Base-by-base conservation (phyloP, 2,113 vertebrate genomes). In the Fukomys damarensis region DNA sequence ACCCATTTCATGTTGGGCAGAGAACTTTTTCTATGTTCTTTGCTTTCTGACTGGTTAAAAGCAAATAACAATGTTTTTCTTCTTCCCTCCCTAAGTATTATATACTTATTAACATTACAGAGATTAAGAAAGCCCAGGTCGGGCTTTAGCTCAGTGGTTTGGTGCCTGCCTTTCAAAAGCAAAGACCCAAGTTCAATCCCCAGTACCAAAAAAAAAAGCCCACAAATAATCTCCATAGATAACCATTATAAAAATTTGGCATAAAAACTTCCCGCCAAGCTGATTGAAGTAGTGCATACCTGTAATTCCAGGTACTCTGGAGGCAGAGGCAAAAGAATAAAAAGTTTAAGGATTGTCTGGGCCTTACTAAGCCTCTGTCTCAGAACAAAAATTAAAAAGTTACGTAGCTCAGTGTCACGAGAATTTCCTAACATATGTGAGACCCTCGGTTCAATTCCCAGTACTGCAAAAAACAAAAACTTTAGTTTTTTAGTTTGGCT, bases 21-120 rank as follows among this genome's bases (percentile, higher is more conserved):
- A 84, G 59, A 76, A 80, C 41, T 28, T 52, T 77, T 83, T 38
- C 9, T 41, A 59, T 26, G 4, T n/a, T 86, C 54, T 86, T 97
- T 96, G 63, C 79, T 17, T 94, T 93, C 17, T 82, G 56, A 61
- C 56, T 68, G 79, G 20, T 72, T 94, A 65, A 94, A 96, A 93
- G 70, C 35, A 92, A 93, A 52, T 77, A 63, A 35, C 9, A 85
- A 81, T 41, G 54, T 52, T 52, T 76, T 56, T 28, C 30, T 30
- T 2, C 24, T 32, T 38, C 22, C 2, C 32, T 19, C 14, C 46
- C 41, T 14, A 38, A 63, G 35, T 72, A 72, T 59, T 28, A 46
- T 46, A 74, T 38, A 35, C 52, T 86, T n/a, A 46, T 86, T 93
- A 38, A 81, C 22, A 54, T n/a, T 65, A 63, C 24, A 88, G 77